These are phyloP conservation scores for Mechanitis messenoides DNA, from an alignment of 2,888 invertebrate species.

Conservation along the genomic window DNA sequence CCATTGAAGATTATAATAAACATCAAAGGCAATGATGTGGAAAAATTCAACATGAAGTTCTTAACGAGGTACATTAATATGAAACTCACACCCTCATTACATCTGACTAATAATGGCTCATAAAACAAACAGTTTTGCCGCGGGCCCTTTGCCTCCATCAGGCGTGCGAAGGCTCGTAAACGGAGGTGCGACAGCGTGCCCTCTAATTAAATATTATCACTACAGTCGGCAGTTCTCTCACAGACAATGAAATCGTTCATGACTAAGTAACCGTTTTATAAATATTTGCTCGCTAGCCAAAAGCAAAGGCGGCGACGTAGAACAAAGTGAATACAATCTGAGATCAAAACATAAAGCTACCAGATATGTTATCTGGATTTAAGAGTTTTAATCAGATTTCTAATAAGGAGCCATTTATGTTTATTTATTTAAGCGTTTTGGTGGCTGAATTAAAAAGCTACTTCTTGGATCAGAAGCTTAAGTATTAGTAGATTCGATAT, in stretches of 20 bases:
- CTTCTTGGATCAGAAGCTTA: too few species aligned
- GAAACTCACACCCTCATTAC: constrained; percentile 53
- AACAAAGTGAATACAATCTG: constrained; percentile 46
- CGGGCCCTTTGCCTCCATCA: constrained; percentile 57
- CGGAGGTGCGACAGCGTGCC: constrained; percentile 66
- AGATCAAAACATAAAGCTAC: constrained; percentile 17
- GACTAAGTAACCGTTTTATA: constrained; percentile 68
- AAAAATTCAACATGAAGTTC: constrained; percentile 7
- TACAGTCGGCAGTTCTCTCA: constrained; percentile 47
- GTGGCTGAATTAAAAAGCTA: too few species aligned
- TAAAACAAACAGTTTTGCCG: constrained; percentile 55
- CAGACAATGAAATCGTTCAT: constrained; percentile 69
- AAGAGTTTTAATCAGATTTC: background rate
- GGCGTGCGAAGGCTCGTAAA: constrained; percentile 45
- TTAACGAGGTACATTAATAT: constrained; percentile 37
- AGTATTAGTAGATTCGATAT: too few species aligned
- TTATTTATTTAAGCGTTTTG: background rate
- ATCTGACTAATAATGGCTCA: constrained; percentile 54
- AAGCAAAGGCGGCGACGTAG: constrained; percentile 62
- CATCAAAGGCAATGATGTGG: background rate
- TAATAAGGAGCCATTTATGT: background rate
- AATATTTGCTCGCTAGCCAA: constrained; percentile 60
- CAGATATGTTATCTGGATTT: constrained; percentile 1
- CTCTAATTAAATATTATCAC: constrained; percentile 75
- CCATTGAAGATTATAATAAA: background rate